Evolutionary conservation across 2,888 invertebrate genomes (phyloP), one percentile per base, ranked within the genome.

Genomic region (Philhelius pedissequus): DNA sequence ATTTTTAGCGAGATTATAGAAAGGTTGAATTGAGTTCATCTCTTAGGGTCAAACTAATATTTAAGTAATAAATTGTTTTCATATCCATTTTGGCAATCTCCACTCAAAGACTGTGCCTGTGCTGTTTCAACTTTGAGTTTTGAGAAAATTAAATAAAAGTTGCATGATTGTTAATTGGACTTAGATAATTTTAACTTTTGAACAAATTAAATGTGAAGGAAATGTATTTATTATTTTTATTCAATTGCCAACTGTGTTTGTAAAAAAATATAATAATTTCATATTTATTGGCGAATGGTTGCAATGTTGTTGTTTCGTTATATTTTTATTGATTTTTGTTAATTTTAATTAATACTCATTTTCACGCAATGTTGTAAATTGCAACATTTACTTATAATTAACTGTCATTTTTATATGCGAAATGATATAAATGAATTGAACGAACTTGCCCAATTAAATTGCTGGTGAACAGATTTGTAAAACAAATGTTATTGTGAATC

Each of bases 11-110:
- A 54, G 62, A 82, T 68, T 54, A 35, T 22, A 32, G 27, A 27
- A 18, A 68, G 52, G 54, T 62, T 50, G 77, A 64, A 83, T 74
- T 13, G 69, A 74, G 74, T 74, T 83, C 83, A 83, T 83, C 78
- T 64, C 52, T 62, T 54, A 9, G 71, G 64, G 74, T 81, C 64
- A 76, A 27, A 50, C 40, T 54, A 68, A 77, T 54, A 73, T 60
- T 60, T 80, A 45, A 50, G 4, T 15, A 56, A 66, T 78, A 78
- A 78, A 71, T 73, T 50, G 78, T 54, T 66, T 71, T 45, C 22
- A 32, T 71, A 71, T 71, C 62, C 64, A 7, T 45, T 48, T 48
- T 43, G 3, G n/a, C 8, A 22, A 56, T 70, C 62, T 50, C 18
- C 8, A 13, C 32, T 52, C 13, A 38, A 25, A 60, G 15, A 15